phyloP scores from a whole-genome alignment of 2,113 vertebrate species.

The Thermophis baileyi region DNA sequence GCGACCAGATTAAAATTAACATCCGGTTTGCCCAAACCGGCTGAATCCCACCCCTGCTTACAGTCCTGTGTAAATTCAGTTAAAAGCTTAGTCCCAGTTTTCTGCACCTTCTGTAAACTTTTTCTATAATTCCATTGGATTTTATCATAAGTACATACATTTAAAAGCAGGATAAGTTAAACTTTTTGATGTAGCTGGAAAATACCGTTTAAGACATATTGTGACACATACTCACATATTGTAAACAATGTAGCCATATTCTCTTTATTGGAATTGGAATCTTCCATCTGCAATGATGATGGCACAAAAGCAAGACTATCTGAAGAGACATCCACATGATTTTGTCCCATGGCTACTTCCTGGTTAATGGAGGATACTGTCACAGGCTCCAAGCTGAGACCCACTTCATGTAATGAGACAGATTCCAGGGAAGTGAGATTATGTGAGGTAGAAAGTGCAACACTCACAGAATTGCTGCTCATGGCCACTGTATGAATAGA shows the following conservation, averaged over 20 bases:
- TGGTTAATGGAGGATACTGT: constrained; percentile 89
- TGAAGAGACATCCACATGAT: constrained; percentile 79
- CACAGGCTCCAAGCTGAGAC: constrained; percentile 88
- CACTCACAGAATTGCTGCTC: constrained; percentile 87
- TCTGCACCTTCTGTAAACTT: rapidly evolving
- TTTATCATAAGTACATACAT: background rate
- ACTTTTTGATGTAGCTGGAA: background rate
- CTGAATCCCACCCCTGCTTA: too few species aligned
- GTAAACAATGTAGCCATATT: constrained; percentile 90
- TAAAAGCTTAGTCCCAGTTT: background rate
- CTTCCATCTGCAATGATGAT: constrained; percentile 88
- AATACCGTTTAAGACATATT: constrained; percentile 21
- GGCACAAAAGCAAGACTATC: constrained; percentile 92
- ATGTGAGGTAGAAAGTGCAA: constrained; percentile 89
- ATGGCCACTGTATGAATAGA: constrained; percentile 86
- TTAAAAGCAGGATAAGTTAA: background rate
- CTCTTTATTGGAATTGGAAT: constrained; percentile 92
- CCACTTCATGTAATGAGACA: constrained; percentile 86
- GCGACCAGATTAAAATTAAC: too few species aligned
- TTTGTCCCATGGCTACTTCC: constrained; percentile 87
- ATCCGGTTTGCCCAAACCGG: too few species aligned
- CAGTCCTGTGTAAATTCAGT: background rate
- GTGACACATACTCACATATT: constrained; percentile 83
- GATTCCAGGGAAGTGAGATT: constrained; percentile 84
- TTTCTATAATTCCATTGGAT: background rate